These are phyloP conservation scores for Lepidurus couesii DNA, from an alignment of 1,140 invertebrate species.

Conservation along the genomic window DNA sequence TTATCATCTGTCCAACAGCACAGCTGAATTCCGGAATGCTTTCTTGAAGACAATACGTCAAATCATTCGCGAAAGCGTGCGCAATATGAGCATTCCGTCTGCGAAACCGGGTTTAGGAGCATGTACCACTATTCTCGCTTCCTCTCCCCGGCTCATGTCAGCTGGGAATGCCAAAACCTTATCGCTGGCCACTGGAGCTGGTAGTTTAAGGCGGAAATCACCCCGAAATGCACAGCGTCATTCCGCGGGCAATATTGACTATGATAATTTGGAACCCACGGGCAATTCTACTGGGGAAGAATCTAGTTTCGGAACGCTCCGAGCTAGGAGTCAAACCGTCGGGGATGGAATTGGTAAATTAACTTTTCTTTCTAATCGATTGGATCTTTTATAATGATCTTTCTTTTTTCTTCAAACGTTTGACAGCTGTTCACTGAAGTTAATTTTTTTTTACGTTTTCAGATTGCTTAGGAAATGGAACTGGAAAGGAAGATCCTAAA, in stretches of 20 bases:
- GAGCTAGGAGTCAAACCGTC: slow-evolving; percentile 80
- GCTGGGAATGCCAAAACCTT: slow-evolving; percentile 51
- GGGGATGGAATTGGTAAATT: slow-evolving; percentile 68
- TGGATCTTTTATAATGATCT: slow-evolving; percentile 38
- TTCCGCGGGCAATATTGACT: slow-evolving; percentile 81
- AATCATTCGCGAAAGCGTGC: slow-evolving; percentile 89
- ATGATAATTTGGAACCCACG: slow-evolving; percentile 60
- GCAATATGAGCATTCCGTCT: slow-evolving; percentile 87
- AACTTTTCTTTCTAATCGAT: neutral
- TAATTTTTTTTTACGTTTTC: slow-evolving; percentile 39
- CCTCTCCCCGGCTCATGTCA: slow-evolving; percentile 38
- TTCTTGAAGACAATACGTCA: slow-evolving; percentile 94
- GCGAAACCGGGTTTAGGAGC: slow-evolving; percentile 33
- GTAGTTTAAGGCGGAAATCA: slow-evolving; percentile 59
- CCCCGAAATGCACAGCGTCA: slow-evolving; percentile 68
- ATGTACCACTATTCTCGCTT: slow-evolving; percentile 29
- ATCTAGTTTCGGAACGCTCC: slow-evolving; percentile 51
- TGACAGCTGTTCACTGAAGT: slow-evolving; percentile 37
- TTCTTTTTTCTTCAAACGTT: neutral
- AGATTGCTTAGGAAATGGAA: slow-evolving; percentile 40
- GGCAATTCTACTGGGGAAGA: slow-evolving; percentile 35
- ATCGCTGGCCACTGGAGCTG: slow-evolving; percentile 50
- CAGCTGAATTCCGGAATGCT: slow-evolving; percentile 88
- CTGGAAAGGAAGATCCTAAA: slow-evolving; percentile 42
- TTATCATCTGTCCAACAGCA: slow-evolving; percentile 93